phyloP scores from a whole-genome alignment of 2,797 vertebrate genomes.

The Australoheros facetus region DNA sequence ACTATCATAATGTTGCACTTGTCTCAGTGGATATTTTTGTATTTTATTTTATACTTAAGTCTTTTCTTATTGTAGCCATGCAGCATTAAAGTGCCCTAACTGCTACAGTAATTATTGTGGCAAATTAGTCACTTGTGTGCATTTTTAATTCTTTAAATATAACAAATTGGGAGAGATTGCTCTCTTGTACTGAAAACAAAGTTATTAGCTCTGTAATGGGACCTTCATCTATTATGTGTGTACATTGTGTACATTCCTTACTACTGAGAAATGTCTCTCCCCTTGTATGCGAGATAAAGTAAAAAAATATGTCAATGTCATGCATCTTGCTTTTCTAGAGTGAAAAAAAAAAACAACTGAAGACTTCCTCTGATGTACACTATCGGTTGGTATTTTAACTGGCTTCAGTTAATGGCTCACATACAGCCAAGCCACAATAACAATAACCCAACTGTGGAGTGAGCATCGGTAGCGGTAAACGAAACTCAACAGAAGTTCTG shows the following conservation, averaged over 20 bases:
- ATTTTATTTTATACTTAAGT: not conserved
- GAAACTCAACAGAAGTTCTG: slow-evolving; percentile 37
- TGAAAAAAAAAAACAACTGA: not conserved
- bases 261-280: not conserved
- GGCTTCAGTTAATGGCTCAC: slow-evolving; percentile 22
- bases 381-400: slow-evolving; percentile 28
- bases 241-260: too few relatives aligned
- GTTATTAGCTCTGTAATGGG: not conserved
- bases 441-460: slow-evolving; percentile 6
- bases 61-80: not conserved
- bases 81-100: not conserved
- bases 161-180: not conserved
- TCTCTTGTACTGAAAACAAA: not conserved
- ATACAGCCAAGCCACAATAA: slow-evolving; percentile 24
- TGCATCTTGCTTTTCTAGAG: not conserved
- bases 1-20: not conserved
- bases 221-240: not conserved
- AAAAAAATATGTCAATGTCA: not conserved
- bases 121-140: not conserved
- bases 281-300: not conserved
- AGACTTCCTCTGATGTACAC: not conserved
- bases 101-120: not conserved
- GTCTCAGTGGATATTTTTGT: not conserved
- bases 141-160: not conserved
- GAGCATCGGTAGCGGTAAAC: slow-evolving; percentile 11